Evolutionary conservation across 1,140 invertebrate species (phyloP), one percentile per base, ranked within the genome.

Genomic region (Calliopsis andreniformis): DNA sequence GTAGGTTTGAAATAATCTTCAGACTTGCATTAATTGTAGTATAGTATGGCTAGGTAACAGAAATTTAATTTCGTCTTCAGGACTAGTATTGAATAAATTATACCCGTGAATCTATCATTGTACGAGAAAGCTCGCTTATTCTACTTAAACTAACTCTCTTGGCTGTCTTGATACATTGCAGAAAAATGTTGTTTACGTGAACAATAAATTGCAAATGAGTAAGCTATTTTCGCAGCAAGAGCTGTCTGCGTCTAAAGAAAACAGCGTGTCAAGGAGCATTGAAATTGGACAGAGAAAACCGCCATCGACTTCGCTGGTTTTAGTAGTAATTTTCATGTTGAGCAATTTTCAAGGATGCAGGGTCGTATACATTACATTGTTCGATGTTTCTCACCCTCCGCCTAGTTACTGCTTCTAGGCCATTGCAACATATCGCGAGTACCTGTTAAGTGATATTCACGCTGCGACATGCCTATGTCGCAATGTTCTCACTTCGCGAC

Each of bases 381-480:
- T 51, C 56, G 49, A 51, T 62, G 89, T 90, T 90, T 90, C 90
- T 91, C 88, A 89, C 88, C 89, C 90, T 88, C 89, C 77, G 87
- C 85, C 88, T 89, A 88, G 88, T 86, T 87, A 87, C 86, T 79
- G 76, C 80, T 86, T 80, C 76, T 82, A 79, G 82, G 82, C 76
- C 77, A 78, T 87, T 88, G 81, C 82, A 84, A 87, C 84, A 87
- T 58, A 61, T 78, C 67, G 67, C 55, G 61, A 63, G 51, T 80
- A 77, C 43, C 75, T 70, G 70, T 85, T 71, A 84, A 81, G 70
- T 30, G 68, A 72, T 84, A 76, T 80, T 73, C 76, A 79, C 66
- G 71, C 56, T 53, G 71, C 32, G 61, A 53, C 58, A 58, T 67
- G 47, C 51, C 45, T 55, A n/a, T 80, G 30, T 68, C 68, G 45